These are phyloP conservation scores for Sebastes flavidus DNA, from an alignment of 2,797 vertebrate species.

Conservation along the genomic window DNA sequence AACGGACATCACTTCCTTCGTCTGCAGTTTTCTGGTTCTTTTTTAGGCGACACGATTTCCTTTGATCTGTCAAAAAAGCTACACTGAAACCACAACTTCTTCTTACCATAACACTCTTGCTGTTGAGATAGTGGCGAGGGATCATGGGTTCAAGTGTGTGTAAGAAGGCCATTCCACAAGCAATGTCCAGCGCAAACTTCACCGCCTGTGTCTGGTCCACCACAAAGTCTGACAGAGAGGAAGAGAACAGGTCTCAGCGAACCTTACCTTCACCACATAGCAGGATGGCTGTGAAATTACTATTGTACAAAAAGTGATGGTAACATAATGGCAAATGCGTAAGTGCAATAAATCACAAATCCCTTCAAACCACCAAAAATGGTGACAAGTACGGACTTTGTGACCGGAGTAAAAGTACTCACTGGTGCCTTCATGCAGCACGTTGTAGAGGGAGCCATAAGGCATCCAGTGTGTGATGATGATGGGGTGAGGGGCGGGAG, in stretches of 20 bases:
- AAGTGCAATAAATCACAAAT: conserved; percentile 40
- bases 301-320: conserved; percentile 27
- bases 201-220: conserved; percentile 98
- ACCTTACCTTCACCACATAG: background rate
- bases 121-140: conserved; percentile 94
- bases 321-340: conserved; percentile 34
- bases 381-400: conserved; percentile 27
- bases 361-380: conserved; percentile 18
- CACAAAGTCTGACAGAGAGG: conserved; percentile 86
- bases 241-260: conserved; percentile 11
- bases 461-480: conserved; percentile 99
- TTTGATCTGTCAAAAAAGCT: background rate
- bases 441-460: conserved; percentile 96
- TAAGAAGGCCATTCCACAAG: conserved; percentile 95
- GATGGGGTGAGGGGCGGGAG: conserved; percentile 91
- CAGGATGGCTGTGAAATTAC: background rate
- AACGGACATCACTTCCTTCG: background rate
- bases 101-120: conserved; percentile 96
- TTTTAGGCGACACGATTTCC: background rate
- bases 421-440: conserved; percentile 98
- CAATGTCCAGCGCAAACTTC: conserved; percentile 95
- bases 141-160: conserved; percentile 98
- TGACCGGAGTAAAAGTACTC: conserved; percentile 78
- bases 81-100: background rate
- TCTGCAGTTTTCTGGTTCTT: background rate